Evolutionary conservation across 2,888 invertebrate species (phyloP).

Genomic region (Drosophila yooni): DNA sequence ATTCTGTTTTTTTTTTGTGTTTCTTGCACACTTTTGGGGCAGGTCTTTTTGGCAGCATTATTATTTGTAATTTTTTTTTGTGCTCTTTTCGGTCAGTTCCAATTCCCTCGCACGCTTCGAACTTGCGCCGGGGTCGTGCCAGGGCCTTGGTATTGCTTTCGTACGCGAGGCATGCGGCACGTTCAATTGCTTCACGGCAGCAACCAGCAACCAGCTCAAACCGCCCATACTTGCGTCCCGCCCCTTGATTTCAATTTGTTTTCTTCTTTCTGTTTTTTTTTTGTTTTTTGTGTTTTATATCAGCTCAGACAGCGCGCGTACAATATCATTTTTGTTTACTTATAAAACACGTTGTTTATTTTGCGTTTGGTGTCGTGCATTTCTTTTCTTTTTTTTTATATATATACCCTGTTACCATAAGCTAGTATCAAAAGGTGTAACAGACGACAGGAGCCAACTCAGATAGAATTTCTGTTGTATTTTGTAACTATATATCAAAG

Average conservation of each 20-base stretch:
- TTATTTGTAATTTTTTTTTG: constrained; percentile 5
- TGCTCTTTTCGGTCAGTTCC: constrained; percentile 13
- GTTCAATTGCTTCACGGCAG: constrained; percentile 14
- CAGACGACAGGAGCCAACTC: neutral
- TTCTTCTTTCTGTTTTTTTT: constrained; percentile 5
- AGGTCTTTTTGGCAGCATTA: constrained; percentile 35
- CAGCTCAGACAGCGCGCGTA: constrained; percentile 56
- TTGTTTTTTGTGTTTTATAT: constrained; percentile 37
- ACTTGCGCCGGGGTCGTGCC: constrained; percentile 47
- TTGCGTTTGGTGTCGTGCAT: constrained; percentile 42
- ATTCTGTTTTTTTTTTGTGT: neutral
- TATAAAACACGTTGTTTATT: constrained; percentile 68
- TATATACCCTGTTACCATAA: constrained; percentile 25
- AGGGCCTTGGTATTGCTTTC: constrained; percentile 48
- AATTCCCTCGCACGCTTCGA: constrained; percentile 43
- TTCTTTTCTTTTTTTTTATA: neutral
- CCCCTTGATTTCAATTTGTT: constrained; percentile 1
- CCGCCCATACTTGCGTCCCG: constrained; percentile 8
- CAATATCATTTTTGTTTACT: constrained; percentile 68
- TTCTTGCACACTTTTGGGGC: constrained; percentile 39
- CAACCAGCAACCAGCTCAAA: constrained; percentile 8
- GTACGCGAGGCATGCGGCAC: constrained; percentile 34
- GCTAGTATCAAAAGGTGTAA: neutral
- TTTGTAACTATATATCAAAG: too few species aligned
- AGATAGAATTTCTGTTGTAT: neutral